A percentile compares a stretch with the other conserved stretches of the same genome.
Evolutionary conservation across 2,113 vertebrate species (phyloP).

Genomic region (Gnathonemus echidnorhynchus): DNA sequence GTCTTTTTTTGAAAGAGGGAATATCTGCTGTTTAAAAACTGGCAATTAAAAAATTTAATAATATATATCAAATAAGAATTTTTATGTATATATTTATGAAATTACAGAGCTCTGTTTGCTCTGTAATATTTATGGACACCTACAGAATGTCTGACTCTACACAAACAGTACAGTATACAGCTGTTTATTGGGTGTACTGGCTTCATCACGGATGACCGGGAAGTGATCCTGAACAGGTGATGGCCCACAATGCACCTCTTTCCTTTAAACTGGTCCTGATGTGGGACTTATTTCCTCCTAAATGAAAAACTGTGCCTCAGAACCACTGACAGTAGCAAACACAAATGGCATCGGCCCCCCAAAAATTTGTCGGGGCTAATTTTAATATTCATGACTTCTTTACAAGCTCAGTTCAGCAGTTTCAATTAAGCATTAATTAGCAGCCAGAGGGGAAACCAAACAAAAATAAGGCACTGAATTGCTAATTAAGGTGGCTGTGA

Average conservation of each 20-base stretch:
- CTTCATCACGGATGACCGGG: neutral
- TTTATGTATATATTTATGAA: neutral
- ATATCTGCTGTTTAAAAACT: neutral
- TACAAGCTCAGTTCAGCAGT: constrained; percentile 94
- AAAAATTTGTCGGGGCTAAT: constrained; percentile 86
- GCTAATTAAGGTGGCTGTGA: constrained; percentile 84
- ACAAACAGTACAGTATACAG: neutral
- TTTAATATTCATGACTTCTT: constrained; percentile 99
- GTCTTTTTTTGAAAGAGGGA: neutral
- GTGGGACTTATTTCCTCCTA: constrained; percentile 23
- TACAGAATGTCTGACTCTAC: neutral
- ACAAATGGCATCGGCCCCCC: constrained; percentile 75
- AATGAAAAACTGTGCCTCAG: constrained; percentile 64
- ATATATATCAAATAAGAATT: neutral
- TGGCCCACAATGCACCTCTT: neutral
- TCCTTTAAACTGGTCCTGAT: neutral
- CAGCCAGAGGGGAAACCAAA: constrained; percentile 92
- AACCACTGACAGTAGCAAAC: constrained; percentile 79
- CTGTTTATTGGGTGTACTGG: neutral
- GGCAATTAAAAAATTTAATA: neutral
- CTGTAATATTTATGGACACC: neutral
- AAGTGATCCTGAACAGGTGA: neutral
- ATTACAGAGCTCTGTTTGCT: neutral
- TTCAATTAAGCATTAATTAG: constrained; percentile 99
- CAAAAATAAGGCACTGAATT: constrained; percentile 91